Evolutionary conservation across 2,888 invertebrate genomes (phyloP), one percentile per base, ranked within the genome.

Genomic region (Drosophila kambysellisi): DNA sequence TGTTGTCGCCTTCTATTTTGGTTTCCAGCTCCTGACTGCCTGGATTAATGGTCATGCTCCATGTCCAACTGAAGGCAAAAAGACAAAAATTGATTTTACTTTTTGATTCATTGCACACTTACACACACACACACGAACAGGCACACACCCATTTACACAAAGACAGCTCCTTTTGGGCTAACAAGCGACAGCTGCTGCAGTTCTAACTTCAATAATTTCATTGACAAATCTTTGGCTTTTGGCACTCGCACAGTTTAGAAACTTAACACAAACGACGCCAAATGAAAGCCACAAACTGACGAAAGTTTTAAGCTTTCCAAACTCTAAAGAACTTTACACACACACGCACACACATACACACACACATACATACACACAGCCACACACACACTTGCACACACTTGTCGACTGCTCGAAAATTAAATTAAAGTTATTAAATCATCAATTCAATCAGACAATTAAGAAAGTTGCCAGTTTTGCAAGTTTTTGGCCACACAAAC

Each of bases 371-470:
- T 35, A 50, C 46, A 46, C 30, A 46, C 33, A 61, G 6, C 15
- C 48, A 52, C 46, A 61, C 37, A 54, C 43, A 35, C 33, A 46
- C 56, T 48, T 46, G 32, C 56, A 35, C 50, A 63, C 46, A 60
- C 59, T 64, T 59, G 60, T 58, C 74, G 43, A 20, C 9, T 29
- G 39, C 20, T 68, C 69, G 67, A 74, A 82, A 91, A 92, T 91
- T 90, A 88, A 92, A 89, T 91, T 92, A 76, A 83, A 90, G 92
- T 92, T 91, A 92, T 92, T 91, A 92, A 92, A 92, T 91, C 90
- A 91, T 92, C 91, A 91, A 92, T 91, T 91, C 92, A 91, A 91
- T 92, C 91, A 92, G 83, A 92, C 92, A 91, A 91, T 91, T 91
- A 92, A 86, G 89, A 91, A 86, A 92, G 84, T 88, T 91, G 72